Base-by-base conservation (phyloP, 2,888 invertebrate genomes). In the Spisula solida region DNA sequence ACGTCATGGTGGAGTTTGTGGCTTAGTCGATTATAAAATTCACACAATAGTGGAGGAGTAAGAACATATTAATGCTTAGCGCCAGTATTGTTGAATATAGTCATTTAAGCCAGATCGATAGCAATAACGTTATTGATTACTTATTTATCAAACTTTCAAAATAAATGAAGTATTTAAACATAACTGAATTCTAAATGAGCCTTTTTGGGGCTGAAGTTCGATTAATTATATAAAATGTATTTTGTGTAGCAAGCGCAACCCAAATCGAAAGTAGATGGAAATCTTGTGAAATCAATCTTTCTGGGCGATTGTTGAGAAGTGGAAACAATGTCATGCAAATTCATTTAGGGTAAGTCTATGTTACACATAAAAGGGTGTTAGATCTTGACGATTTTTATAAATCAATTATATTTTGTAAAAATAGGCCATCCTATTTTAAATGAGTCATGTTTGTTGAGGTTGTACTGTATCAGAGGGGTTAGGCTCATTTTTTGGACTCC, bases 1-100 rank as follows among this genome's bases (percentile, higher is more conserved):
- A 93, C 94, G 93, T 91, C 92, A 91, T 78, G 29, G 29, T 31
- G 29, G 80, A 81, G 51, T 75, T 29, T 86, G 41, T 47, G 0
- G 85, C 51, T 34, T 80, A 20, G n/a, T 34, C 31, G 34, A 25
- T 41, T 75, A 18, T 31, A 34, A 34, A 31, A 75, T 18, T 75
- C 18, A 31, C 16, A 75, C 75, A 75, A 81, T 51, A 25, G 51
- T 16, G 47, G n/a, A 81, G n/a, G 25, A 14, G 18, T 51, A 47
- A 55, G 81, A 81, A 81, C 31, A 81, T 55, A 31, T 80, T 80
- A 20, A 29, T 78, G 25, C 34, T 60, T 60, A 78, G 34, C 48
- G 25, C 60, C 25, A 25, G 60, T n/a, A 8, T 8, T 60, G 20
- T 60, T 60, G 6, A 5, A 60, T 60, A 60, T 8, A 25, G 25